Conservation (phyloP, 2,888 invertebrate genomes). For the Tipula vernalis region DNA sequence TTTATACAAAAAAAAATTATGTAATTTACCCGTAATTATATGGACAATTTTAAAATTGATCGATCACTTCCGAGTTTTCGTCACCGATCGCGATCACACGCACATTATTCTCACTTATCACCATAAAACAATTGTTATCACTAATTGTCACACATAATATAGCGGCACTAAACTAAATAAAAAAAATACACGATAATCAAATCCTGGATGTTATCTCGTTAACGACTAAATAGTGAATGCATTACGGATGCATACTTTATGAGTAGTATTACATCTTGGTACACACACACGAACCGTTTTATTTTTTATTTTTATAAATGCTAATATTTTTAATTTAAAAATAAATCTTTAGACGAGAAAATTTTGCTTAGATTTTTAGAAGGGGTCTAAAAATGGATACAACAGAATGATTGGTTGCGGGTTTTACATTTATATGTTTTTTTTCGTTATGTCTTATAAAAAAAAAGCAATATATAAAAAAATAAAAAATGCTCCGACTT, state of each 20-base stretch:
- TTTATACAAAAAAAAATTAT: background rate
- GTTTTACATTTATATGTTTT: background rate
- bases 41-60: background rate
- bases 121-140: background rate
- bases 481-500: background rate
- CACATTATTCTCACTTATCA: background rate
- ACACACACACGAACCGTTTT: background rate
- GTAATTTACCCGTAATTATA: background rate
- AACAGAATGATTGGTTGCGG: constrained; percentile 15
- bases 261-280: background rate
- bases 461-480: background rate
- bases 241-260: constrained; percentile 32
- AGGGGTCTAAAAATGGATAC: constrained; percentile 24
- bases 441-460: background rate
- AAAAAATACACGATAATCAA: background rate
- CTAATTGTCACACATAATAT: background rate
- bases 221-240: constrained; percentile 36
- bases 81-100: background rate
- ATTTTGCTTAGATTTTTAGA: constrained; percentile 13
- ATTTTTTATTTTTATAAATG: background rate
- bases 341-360: background rate
- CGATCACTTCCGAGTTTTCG: background rate
- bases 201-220: constrained; percentile 29
- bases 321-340: background rate
- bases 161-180: background rate